These are phyloP conservation scores for Drosophila mayaguana DNA, from an alignment of 2,888 invertebrate species.

Conservation along the genomic window DNA sequence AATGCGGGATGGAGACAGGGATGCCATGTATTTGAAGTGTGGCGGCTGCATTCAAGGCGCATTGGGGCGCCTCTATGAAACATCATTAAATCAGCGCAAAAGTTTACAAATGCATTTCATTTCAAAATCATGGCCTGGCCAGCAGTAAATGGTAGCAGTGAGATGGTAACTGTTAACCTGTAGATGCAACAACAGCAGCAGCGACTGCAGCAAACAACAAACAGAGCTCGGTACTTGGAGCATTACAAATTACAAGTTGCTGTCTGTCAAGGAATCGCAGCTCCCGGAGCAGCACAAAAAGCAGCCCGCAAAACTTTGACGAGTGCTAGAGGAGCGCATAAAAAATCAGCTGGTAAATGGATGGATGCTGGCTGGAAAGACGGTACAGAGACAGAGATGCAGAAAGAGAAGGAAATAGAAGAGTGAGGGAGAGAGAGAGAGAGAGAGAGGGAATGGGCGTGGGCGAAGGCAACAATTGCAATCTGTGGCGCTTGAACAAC, in stretches of 20 bases:
- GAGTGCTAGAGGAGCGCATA: slow-evolving; percentile 39
- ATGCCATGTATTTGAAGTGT: slow-evolving; percentile 26
- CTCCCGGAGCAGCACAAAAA: slow-evolving; percentile 38
- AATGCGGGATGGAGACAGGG: not conserved
- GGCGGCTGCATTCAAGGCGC: slow-evolving; percentile 26
- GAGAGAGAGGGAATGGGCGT: not conserved
- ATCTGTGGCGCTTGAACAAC: slow-evolving; percentile 75
- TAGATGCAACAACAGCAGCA: slow-evolving; percentile 22
- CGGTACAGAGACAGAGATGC: not conserved
- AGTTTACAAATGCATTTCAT: slow-evolving; percentile 72
- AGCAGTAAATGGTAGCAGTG: slow-evolving; percentile 17
- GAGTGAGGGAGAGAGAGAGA: not conserved
- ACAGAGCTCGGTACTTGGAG: slow-evolving; percentile 29
- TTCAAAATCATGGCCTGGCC: slow-evolving; percentile 64
- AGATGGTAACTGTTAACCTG: slow-evolving; percentile 40
- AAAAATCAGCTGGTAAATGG: slow-evolving; percentile 41
- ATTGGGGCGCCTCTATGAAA: slow-evolving; percentile 46
- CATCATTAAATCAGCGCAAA: slow-evolving; percentile 72
- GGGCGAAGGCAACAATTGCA: slow-evolving; percentile 64
- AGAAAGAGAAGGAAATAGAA: not conserved
- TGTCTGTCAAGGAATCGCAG: slow-evolving; percentile 54
- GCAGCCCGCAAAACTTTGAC: slow-evolving; percentile 59
- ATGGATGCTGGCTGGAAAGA: not conserved
- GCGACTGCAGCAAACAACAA: slow-evolving; percentile 13
- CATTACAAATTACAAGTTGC: slow-evolving; percentile 74